Conservation (phyloP, 2,113 vertebrate genomes). For the Agapornis roseicollis region DNA sequence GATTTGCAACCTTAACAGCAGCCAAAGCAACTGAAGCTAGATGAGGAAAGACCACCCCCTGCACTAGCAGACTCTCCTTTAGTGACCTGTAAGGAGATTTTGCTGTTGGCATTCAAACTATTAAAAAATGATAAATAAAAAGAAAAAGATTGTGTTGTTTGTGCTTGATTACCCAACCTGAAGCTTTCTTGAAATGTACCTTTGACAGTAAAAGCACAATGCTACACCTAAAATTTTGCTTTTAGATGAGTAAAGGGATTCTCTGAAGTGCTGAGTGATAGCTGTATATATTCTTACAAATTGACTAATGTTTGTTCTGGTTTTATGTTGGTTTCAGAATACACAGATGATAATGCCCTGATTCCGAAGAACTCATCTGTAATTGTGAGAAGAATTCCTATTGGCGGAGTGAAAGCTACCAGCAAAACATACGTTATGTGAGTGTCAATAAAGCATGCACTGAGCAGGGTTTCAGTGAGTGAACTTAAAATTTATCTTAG, state of each 20-base stretch:
- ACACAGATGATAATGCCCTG: constrained; percentile 87
- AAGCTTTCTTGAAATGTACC: neutral
- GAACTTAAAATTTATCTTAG: neutral
- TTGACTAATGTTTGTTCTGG: neutral
- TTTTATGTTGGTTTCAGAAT: constrained; percentile 76
- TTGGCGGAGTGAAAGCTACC: constrained; percentile 86
- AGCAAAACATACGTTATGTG: constrained; percentile 92
- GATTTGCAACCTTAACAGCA: neutral
- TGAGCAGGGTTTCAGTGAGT: neutral
- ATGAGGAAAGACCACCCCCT: neutral
- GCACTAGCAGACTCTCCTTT: neutral
- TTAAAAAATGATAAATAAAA: neutral
- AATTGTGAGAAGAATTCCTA: constrained; percentile 94
- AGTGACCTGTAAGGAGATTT: neutral
- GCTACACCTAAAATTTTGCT: neutral
- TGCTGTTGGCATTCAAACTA: neutral
- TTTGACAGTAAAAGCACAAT: neutral
- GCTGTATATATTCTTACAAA: neutral
- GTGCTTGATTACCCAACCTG: neutral
- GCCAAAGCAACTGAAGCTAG: neutral
- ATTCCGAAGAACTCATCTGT: constrained; percentile 98
- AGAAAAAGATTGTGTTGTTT: accelerated
- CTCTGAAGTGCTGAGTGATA: neutral
- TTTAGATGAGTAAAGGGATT: neutral
- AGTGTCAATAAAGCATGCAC: constrained; percentile 63